Base-by-base conservation (phyloP, 1,140 invertebrate genomes). In the Bombus confusus region DNA sequence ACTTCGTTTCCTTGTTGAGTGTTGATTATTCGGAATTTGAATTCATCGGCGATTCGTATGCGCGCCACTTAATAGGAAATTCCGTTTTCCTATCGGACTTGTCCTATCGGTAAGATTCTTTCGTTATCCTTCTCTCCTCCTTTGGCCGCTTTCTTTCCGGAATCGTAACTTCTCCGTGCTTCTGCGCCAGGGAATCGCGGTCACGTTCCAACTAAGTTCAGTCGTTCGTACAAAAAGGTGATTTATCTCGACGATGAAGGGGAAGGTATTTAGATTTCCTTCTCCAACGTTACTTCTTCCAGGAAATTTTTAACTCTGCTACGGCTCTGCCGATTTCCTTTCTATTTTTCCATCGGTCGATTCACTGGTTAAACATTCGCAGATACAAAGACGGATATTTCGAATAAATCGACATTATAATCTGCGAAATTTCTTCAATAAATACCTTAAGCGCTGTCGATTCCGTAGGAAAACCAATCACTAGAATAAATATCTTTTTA, bases 151-250 rank as follows among this genome's bases (percentile, higher is more conserved):
- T 62, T 37, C 68, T 47, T 69, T 6, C 25, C 25, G 13, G 68
- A 80, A 72, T 85, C 78, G 76, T 64, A 80, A 78, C 77, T 85
- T 73, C 10, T 39, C 28, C 52, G 25, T 52, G 81, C 59, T 77
- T 64, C 25, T 43, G n/a, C 75, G 75, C 31, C 8, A 28, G 22
- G 22, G 64, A 80, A 85, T 85, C 83, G 83, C 77, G 83, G 83
- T 85, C 83, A 85, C 76, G 83, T 80, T 79, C 57, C 52, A 39
- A 59, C 68, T 25, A 72, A 84, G 83, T 80, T 80, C 83, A 73
- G 41, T 52, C 76, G 68, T 71, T 80, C 76, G 83, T 85, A 52
- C 52, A 73, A 85, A 83, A 85, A 69, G 41, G 39, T 79, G 75
- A 85, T 80, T 85, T 85, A 80, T 85, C 57, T 80, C 57, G 31